Evolutionary conservation across 2,113 vertebrate species (phyloP).

Genomic region (Orthonyx spaldingii): DNA sequence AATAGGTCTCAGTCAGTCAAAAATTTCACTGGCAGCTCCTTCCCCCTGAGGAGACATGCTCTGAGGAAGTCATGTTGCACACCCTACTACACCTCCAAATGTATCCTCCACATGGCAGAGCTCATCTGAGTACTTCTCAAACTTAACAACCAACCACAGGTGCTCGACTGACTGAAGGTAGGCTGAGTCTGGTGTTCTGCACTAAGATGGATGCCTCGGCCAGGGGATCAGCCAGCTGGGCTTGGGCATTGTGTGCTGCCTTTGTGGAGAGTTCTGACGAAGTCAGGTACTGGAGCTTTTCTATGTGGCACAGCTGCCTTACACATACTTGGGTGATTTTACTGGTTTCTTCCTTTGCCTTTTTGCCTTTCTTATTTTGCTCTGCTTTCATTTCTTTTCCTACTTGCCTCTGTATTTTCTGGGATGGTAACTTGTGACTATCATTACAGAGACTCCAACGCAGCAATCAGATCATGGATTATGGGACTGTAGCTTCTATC

Average conservation of each 20-base stretch:
- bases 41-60: neutral
- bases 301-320: neutral
- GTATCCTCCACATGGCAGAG: neutral
- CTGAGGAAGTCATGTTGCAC: neutral
- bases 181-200: neutral
- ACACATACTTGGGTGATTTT: neutral
- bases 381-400: neutral
- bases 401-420: neutral
- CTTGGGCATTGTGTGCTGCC: neutral
- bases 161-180: neutral
- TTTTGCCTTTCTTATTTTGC: neutral
- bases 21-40: neutral
- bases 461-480: conserved; percentile 20
- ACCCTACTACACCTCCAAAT: neutral
- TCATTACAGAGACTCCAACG: conserved; percentile 52
- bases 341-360: neutral
- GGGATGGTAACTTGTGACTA: conserved; percentile 2
- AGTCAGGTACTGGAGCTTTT: neutral
- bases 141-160: neutral
- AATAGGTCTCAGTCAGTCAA: neutral
- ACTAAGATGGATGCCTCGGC: neutral
- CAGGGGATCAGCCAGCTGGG: neutral
- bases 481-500: conserved; percentile 20
- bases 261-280: neutral
- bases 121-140: neutral